Conservation (phyloP, 2,113 vertebrate genomes). For the sheep (Ovis aries) region DNA sequence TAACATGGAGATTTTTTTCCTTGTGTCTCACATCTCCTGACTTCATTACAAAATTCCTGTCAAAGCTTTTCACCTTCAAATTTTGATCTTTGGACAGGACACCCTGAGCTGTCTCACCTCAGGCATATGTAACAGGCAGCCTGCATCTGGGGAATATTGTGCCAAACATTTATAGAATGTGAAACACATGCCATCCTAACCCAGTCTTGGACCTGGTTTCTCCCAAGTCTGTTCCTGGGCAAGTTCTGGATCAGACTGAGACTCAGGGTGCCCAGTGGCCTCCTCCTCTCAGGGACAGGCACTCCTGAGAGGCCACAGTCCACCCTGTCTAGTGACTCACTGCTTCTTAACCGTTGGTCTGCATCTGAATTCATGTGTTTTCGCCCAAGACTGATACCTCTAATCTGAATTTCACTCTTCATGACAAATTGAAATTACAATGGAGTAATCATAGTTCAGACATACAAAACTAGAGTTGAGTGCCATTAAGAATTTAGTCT, state of each 20-base stretch:
- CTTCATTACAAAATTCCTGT: neutral
- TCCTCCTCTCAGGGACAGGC: neutral
- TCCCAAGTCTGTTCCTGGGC: neutral
- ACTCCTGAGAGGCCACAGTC: neutral
- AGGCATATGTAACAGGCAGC: neutral
- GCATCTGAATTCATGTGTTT: neutral
- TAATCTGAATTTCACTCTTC: neutral
- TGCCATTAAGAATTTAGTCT: neutral
- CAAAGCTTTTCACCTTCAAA: neutral
- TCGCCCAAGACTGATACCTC: neutral
- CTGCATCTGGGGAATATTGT: neutral
- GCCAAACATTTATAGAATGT: neutral
- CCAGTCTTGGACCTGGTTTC: neutral
- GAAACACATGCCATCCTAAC: neutral
- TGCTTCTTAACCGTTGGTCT: neutral
- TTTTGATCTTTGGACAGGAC: neutral
- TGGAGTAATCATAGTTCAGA: neutral
- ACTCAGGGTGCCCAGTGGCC: neutral
- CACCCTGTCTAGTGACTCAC: neutral
- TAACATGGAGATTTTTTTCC: neutral
- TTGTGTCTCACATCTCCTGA: neutral
- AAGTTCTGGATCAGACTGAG: neutral
- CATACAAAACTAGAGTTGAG: neutral
- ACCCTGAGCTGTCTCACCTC: neutral
- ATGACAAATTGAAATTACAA: neutral